Evolutionary conservation across 1,140 invertebrate species (phyloP).

Genomic region (Cephus cinctus): DNA sequence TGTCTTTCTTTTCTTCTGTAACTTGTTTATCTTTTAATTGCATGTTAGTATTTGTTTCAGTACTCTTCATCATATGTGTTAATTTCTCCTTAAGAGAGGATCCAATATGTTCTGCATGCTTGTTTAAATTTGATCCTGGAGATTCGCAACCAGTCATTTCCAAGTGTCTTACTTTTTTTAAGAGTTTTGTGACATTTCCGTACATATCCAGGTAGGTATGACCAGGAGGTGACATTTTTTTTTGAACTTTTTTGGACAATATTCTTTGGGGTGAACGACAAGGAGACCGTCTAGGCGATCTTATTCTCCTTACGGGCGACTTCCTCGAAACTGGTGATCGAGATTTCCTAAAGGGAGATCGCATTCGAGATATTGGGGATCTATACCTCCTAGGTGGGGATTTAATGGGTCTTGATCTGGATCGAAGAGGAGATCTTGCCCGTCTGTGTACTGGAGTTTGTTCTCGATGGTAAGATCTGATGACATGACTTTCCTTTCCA

Average conservation of each 20-base stretch:
- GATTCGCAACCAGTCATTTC: slow-evolving; percentile 30
- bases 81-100: slow-evolving; percentile 49
- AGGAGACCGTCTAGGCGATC: slow-evolving; percentile 24
- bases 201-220: slow-evolving; percentile 12
- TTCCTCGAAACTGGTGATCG: slow-evolving; percentile 19
- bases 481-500: slow-evolving; percentile 13
- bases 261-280: slow-evolving; percentile 14
- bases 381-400: slow-evolving; percentile 26
- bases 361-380: slow-evolving; percentile 18
- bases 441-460: slow-evolving; percentile 21
- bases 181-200: slow-evolving; percentile 27
- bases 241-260: slow-evolving; percentile 9
- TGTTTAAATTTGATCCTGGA: slow-evolving; percentile 12
- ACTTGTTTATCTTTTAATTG: slow-evolving; percentile 9
- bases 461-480: slow-evolving; percentile 21
- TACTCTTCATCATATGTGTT: slow-evolving; percentile 37
- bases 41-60: background rate
- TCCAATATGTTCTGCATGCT: slow-evolving; percentile 28
- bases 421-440: slow-evolving; percentile 3
- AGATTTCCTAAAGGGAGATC: slow-evolving; percentile 13
- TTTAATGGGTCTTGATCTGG: slow-evolving; percentile 15
- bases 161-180: slow-evolving; percentile 42
- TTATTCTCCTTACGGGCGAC: slow-evolving; percentile 17
- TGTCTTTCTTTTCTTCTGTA: background rate
- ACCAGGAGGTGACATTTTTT: background rate